A percentile compares a stretch with the other conserved stretches of the same genome.
Evolutionary conservation across 2,888 invertebrate species (phyloP).

Genomic region (Hipparchia sbordonii): DNA sequence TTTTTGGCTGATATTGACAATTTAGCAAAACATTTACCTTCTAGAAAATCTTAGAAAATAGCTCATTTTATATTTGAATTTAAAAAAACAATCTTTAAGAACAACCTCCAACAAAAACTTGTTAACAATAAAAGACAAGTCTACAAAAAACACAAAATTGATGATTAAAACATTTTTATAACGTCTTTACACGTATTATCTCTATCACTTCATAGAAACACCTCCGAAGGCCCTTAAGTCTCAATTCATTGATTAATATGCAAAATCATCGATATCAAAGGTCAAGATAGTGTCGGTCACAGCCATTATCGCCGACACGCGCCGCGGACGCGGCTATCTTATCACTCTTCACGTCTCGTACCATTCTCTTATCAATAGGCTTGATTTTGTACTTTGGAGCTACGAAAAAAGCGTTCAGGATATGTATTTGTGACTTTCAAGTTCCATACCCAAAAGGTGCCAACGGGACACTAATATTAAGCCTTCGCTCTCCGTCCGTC

Average conservation of each 20-base stretch:
- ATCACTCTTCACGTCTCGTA: slow-evolving; percentile 37
- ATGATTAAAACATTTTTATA: not conserved
- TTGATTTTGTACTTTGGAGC: slow-evolving; percentile 39
- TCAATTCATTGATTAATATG: slow-evolving; percentile 22
- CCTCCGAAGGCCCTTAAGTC: slow-evolving; percentile 9
- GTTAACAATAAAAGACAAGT: no score
- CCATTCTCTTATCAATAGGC: slow-evolving; percentile 37
- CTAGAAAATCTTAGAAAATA: no score
- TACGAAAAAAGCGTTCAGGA: slow-evolving; percentile 32
- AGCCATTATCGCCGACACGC: slow-evolving; percentile 36
- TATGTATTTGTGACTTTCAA: no score
- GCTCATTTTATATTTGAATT: no score
- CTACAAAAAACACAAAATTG: no score
- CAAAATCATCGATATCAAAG: slow-evolving; percentile 26
- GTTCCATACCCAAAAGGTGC: no score
- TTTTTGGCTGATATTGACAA: no score
- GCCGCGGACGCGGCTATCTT: slow-evolving; percentile 31
- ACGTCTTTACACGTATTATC: not conserved
- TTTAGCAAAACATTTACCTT: no score
- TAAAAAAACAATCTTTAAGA: no score
- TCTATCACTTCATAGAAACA: not conserved
- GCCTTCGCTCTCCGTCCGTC: no score
- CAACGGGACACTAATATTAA: no score
- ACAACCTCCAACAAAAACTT: no score
- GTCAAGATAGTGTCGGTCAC: slow-evolving; percentile 29